Percentiles rank a stretch among this genome's conserved stretches.
phyloP scores from a whole-genome alignment of 2,113 vertebrate genomes.

The Lasiurus borealis region DNA sequence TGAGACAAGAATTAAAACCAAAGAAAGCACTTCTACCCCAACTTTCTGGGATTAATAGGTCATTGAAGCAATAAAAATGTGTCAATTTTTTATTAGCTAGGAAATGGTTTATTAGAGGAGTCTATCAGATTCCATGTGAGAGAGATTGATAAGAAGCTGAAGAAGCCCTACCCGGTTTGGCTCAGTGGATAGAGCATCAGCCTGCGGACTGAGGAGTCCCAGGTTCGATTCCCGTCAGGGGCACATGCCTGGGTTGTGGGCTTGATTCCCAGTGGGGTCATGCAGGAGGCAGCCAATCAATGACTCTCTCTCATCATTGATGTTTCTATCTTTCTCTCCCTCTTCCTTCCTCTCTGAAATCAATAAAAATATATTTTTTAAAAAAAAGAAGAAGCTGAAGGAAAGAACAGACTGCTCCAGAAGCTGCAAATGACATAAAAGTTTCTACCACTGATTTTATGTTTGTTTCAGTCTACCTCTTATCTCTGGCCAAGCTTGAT shows the following conservation, averaged over 20 bases:
- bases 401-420: not conserved
- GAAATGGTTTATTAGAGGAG: not conserved
- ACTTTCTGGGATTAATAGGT: not conserved
- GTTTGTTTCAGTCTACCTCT: slow-evolving; percentile 32
- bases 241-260: too few relatives aligned
- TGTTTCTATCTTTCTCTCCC: too few relatives aligned
- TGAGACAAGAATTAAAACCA: slow-evolving; percentile 5
- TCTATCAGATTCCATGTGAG: not conserved
- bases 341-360: too few relatives aligned
- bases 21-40: not conserved
- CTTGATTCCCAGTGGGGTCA: too few relatives aligned
- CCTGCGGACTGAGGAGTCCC: too few relatives aligned
- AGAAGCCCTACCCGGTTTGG: not conserved
- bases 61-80: slow-evolving; percentile 32
- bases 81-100: not conserved
- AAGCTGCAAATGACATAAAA: not conserved
- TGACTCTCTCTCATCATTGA: too few relatives aligned
- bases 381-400: not conserved
- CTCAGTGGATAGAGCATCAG: too few relatives aligned
- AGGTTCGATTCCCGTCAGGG: too few relatives aligned
- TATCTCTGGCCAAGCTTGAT: not conserved
- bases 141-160: not conserved
- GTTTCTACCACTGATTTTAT: not conserved
- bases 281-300: too few relatives aligned
- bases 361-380: too few relatives aligned